These are phyloP conservation scores for Trichopoda pennipes DNA, from an alignment of 2,888 invertebrate species.

Conservation along the genomic window DNA sequence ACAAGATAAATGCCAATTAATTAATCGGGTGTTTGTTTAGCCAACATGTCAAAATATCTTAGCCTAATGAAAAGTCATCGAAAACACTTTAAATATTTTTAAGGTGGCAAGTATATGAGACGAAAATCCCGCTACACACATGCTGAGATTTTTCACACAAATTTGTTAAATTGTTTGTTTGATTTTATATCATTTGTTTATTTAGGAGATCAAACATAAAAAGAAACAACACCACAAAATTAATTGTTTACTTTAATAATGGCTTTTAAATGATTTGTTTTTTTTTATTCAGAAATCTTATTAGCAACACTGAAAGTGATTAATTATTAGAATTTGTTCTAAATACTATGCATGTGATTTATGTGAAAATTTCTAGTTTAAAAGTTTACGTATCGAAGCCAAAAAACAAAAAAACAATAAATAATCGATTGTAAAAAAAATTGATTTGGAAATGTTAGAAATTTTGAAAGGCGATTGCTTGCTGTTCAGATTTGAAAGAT, in stretches of 20 bases:
- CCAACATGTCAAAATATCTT: slow-evolving; percentile 64
- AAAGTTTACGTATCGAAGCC: too few species aligned
- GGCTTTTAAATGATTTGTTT: slow-evolving; percentile 48
- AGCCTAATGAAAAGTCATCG: slow-evolving; percentile 61
- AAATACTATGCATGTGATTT: background rate
- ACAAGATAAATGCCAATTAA: slow-evolving; percentile 25
- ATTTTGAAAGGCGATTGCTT: too few species aligned
- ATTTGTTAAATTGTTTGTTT: slow-evolving; percentile 54
- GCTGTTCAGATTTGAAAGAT: too few species aligned
- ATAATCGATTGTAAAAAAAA: too few species aligned
- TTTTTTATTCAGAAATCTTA: slow-evolving; percentile 23
- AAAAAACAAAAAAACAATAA: too few species aligned
- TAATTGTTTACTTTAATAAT: slow-evolving; percentile 62
- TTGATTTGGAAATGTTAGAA: too few species aligned
- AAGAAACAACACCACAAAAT: slow-evolving; percentile 24
- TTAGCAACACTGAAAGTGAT: slow-evolving; percentile 45
- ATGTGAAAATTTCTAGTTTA: background rate
- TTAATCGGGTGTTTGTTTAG: slow-evolving; percentile 36
- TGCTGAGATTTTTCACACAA: slow-evolving; percentile 38
- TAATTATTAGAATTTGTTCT: slow-evolving; percentile 28
- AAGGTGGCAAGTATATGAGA: background rate
- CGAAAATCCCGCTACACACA: slow-evolving; percentile 21
- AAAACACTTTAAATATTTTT: slow-evolving; percentile 52
- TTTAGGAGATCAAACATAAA: background rate
- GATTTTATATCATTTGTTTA: slow-evolving; percentile 21